Evolutionary conservation across 1,140 invertebrate genomes (phyloP).

Genomic region (Pseudomyrmex gracilis): DNA sequence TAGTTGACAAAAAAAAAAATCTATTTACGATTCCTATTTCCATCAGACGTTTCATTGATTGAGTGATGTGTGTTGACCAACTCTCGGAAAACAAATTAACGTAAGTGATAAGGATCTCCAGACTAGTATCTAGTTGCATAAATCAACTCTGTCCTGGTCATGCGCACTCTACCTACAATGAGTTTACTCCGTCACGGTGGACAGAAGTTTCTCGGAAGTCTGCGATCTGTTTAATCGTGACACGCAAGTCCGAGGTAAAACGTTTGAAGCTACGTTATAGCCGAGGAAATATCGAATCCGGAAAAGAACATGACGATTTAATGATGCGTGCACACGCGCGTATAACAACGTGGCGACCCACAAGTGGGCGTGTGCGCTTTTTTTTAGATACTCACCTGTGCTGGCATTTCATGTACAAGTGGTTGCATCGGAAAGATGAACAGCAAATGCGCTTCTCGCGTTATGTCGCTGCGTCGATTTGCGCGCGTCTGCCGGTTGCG

Average conservation of each 20-base stretch:
- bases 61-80: background rate
- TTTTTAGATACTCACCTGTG: conserved; percentile 21
- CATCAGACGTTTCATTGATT: background rate
- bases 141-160: background rate
- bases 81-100: conserved; percentile 8
- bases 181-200: background rate
- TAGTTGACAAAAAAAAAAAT: background rate
- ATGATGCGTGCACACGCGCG: conserved; percentile 13
- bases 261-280: conserved; percentile 15
- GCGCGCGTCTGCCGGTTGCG: background rate
- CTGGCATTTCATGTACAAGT: conserved; percentile 70
- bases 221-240: conserved; percentile 9
- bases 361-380: background rate
- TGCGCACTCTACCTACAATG: conserved; percentile 17
- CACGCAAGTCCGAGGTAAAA: conserved; percentile 56
- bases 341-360: background rate
- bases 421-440: conserved; percentile 43
- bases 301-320: conserved; percentile 38
- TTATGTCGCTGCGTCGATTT: conserved; percentile 6
- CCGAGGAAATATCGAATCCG: conserved; percentile 12
- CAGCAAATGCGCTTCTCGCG: conserved; percentile 23
- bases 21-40: too few species aligned
- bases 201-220: conserved; percentile 57
- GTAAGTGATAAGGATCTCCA: conserved; percentile 21
- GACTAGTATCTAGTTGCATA: background rate